Conservation (phyloP, 2,888 invertebrate species). For the Aricia artaxerxes region DNA sequence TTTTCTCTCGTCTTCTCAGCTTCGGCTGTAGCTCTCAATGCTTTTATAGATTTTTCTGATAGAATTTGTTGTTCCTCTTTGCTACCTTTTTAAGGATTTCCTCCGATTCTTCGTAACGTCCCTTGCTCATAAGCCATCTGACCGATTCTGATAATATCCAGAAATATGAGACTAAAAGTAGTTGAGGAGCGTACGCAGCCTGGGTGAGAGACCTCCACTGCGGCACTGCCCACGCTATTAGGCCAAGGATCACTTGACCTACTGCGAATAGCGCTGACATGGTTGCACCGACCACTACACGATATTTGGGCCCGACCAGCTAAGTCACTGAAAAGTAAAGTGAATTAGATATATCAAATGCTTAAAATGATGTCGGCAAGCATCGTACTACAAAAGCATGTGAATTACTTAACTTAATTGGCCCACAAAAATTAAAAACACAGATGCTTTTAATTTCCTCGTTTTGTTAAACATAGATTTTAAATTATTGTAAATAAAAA, state of each 20-base stretch:
- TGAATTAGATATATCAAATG: too few species aligned
- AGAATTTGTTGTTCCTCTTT: constrained; percentile 80
- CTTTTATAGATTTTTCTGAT: constrained; percentile 74
- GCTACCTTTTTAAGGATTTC: constrained; percentile 83
- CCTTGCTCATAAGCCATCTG: constrained; percentile 88
- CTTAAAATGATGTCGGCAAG: too few species aligned
- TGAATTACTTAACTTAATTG: too few species aligned
- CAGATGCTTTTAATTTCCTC: too few species aligned
- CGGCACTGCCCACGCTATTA: constrained; percentile 85
- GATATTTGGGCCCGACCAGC: constrained; percentile 86
- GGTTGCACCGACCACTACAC: constrained; percentile 87
- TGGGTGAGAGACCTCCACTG: constrained; percentile 86
- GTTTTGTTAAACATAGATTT: neutral
- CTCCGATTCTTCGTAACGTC: constrained; percentile 83
- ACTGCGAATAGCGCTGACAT: constrained; percentile 86
- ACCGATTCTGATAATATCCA: constrained; percentile 88
- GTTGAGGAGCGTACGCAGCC: constrained; percentile 85
- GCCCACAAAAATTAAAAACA: too few species aligned
- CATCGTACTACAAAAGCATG: too few species aligned
- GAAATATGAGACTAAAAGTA: constrained; percentile 84
- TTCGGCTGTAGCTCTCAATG: constrained; percentile 62
- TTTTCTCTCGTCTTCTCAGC: constrained; percentile 55
- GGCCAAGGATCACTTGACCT: constrained; percentile 86
- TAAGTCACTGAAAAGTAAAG: constrained; percentile 82
- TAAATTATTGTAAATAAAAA: neutral